A percentile compares a stretch with the other conserved stretches of the same genome.
These are phyloP conservation scores for Oriolus oriolus DNA, from an alignment of 2,113 vertebrate genomes.

Conservation along the genomic window DNA sequence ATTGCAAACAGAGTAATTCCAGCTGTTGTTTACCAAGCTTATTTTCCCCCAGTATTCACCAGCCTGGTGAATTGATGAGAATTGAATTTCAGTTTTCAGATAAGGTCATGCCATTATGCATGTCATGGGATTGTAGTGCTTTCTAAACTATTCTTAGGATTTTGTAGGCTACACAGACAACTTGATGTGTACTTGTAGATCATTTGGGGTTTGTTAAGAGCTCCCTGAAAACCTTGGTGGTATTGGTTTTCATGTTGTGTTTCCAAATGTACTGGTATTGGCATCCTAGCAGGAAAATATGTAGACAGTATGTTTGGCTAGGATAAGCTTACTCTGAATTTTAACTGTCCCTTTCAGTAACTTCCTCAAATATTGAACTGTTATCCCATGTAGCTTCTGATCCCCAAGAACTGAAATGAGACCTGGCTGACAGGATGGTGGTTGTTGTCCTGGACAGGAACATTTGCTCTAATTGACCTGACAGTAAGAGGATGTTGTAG, in stretches of 20 bases:
- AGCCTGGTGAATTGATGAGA: neutral
- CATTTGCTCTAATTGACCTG: neutral
- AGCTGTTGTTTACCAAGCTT: neutral
- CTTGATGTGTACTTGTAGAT: neutral
- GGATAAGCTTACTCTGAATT: neutral
- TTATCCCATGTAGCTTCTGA: neutral
- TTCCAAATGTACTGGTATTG: fast-evolving
- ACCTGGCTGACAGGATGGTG: neutral
- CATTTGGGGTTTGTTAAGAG: neutral
- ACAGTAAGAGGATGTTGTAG: neutral
- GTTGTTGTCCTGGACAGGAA: neutral
- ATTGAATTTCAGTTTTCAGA: neutral
- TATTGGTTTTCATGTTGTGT: neutral
- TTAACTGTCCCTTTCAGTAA: neutral
- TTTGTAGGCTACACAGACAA: neutral
- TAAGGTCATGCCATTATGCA: neutral
- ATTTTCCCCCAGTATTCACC: neutral
- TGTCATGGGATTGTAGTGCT: neutral
- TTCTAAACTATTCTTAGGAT: neutral
- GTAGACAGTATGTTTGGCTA: neutral
- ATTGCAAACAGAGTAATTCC: neutral
- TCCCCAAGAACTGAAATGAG: neutral
- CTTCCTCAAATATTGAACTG: neutral
- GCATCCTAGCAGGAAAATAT: neutral
- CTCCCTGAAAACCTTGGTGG: neutral